A percentile compares a stretch with the other conserved stretches of the same genome.
Evolutionary conservation across 2,113 vertebrate species (phyloP).

Genomic region (Coryphaenoides rupestris): DNA sequence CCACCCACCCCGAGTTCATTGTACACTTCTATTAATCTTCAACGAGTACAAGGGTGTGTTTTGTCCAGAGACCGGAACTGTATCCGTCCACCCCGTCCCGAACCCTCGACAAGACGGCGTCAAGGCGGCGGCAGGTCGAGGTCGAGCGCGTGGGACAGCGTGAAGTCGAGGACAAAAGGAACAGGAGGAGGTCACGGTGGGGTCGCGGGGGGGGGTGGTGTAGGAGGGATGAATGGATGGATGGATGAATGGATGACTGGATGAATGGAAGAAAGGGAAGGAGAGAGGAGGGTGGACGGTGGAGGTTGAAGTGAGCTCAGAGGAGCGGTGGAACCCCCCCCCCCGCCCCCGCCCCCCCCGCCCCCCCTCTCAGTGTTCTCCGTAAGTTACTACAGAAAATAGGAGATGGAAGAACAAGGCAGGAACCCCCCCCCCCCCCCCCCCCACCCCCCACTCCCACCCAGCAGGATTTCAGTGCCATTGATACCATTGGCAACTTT

Average conservation of each 20-base stretch:
- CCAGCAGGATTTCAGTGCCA: no score
- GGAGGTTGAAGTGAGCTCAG: constrained; percentile 49
- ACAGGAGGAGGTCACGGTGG: constrained; percentile 60
- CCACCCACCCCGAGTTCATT: constrained; percentile 34
- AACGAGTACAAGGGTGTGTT: constrained; percentile 39
- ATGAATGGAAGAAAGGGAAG: constrained; percentile 23
- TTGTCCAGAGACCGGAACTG: no score
- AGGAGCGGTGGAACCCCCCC: constrained; percentile 25
- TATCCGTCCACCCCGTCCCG: no score
- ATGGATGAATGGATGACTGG: constrained; percentile 18
- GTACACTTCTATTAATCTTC: constrained; percentile 50
- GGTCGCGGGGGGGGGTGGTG: constrained; percentile 28
- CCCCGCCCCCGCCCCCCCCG: no score
- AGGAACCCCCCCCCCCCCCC: no score
- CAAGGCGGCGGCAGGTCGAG: constrained; percentile 10
- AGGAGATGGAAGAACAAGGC: no score
- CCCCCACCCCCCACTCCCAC: no score
- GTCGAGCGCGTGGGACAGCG: constrained; percentile 42
- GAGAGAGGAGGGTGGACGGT: constrained; percentile 6
- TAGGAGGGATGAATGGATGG: background rate
- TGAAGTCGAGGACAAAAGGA: constrained; percentile 40
- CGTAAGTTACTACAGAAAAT: no score
- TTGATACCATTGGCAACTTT: no score
- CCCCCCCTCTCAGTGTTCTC: no score
- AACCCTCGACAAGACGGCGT: no score